These are phyloP conservation scores for Harmothoe impar DNA, from an alignment of 2,888 invertebrate species.

Conservation along the genomic window DNA sequence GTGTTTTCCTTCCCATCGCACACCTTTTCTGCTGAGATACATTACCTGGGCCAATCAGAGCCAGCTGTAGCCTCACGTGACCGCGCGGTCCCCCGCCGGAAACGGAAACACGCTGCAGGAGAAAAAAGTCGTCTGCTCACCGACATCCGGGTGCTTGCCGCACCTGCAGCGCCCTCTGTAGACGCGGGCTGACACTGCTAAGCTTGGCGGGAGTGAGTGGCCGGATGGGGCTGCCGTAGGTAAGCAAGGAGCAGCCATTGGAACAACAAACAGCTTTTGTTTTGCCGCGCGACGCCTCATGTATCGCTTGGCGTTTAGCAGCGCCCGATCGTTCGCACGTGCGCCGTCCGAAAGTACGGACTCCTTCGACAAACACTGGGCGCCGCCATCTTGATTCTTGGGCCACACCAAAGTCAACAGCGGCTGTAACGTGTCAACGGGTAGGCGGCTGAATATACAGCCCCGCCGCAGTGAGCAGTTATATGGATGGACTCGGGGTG, in stretches of 20 bases:
- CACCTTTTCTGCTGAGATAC: conserved; percentile 11
- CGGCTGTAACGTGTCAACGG: conserved; percentile 22
- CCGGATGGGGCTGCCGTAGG: conserved; percentile 21
- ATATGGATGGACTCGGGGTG: neutral
- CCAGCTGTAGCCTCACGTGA: conserved; percentile 44
- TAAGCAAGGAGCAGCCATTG: neutral
- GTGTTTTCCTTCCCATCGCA: conserved; percentile 13
- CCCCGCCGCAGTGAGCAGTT: too few relatives aligned
- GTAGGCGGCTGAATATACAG: neutral
- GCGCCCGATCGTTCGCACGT: conserved; percentile 32
- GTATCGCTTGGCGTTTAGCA: conserved; percentile 37
- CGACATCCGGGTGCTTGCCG: neutral
- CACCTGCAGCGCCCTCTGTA: neutral
- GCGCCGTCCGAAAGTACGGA: neutral
- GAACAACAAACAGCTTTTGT: conserved; percentile 55
- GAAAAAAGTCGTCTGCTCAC: neutral
- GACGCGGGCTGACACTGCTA: neutral
- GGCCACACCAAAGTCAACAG: conserved; percentile 58
- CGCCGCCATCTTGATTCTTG: conserved; percentile 45
- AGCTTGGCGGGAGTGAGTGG: neutral
- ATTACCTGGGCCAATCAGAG: conserved; percentile 45
- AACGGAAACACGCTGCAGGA: conserved; percentile 28
- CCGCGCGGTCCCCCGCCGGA: conserved; percentile 18
- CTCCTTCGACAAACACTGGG: conserved; percentile 30
- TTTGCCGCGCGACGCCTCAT: conserved; percentile 22